A percentile compares a stretch with the other conserved stretches of the same genome.
These are phyloP conservation scores for Pangasius larnaudii DNA, from an alignment of 2,797 vertebrate genomes.

Conservation along the genomic window DNA sequence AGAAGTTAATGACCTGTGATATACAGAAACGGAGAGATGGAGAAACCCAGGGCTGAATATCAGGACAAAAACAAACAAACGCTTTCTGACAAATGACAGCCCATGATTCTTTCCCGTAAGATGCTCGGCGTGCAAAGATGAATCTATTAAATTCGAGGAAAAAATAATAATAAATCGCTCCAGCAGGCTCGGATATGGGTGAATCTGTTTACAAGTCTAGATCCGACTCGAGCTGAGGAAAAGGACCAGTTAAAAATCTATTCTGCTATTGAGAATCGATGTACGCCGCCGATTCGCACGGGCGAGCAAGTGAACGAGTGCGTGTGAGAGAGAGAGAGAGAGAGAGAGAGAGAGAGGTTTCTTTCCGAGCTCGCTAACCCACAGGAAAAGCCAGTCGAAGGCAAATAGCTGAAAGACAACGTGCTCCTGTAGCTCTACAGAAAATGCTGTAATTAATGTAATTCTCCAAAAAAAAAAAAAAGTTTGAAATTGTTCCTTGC, in stretches of 20 bases:
- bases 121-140: background rate
- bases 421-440: background rate
- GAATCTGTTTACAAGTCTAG: background rate
- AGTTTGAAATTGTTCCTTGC: no score
- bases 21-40: slow-evolving; percentile 30
- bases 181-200: background rate
- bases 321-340: background rate
- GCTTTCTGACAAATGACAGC: slow-evolving; percentile 35
- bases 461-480: no score
- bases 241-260: background rate
- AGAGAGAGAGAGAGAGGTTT: background rate
- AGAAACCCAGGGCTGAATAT: slow-evolving; percentile 1
- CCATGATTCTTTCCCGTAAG: background rate
- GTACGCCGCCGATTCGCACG: background rate
- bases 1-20: slow-evolving; percentile 89
- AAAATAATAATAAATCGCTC: no score
- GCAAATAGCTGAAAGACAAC: background rate
- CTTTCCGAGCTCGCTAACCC: background rate
- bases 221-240: background rate
- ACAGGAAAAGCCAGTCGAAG: background rate
- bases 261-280: background rate
- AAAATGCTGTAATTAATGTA: background rate
- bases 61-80: slow-evolving; percentile 6
- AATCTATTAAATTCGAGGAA: background rate
- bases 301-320: background rate